Evolutionary conservation across 2,888 invertebrate species (phyloP).

Genomic region (Phaonia tiefii): DNA sequence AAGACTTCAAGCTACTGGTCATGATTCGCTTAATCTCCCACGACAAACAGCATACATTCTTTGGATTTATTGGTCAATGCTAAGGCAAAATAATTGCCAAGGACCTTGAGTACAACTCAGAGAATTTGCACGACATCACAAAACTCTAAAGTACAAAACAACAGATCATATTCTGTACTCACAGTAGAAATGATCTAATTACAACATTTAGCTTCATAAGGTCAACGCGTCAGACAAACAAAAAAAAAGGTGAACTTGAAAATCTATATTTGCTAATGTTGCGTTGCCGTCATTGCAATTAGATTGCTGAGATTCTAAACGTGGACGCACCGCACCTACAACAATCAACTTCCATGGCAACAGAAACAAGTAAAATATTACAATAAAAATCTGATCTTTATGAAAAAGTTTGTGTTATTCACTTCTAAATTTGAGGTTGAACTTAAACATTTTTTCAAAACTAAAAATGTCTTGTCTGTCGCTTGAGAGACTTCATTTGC

Average conservation of each 20-base stretch:
- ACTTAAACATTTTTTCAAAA: neutral
- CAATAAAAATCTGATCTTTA: neutral
- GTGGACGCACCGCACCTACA: slow-evolving; percentile 41
- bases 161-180: neutral
- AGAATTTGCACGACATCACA: neutral
- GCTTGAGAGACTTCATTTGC: slow-evolving; percentile 1
- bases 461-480: neutral
- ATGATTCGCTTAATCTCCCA: neutral
- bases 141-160: neutral
- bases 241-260: slow-evolving; percentile 51
- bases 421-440: no score
- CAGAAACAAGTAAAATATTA: neutral
- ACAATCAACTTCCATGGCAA: neutral
- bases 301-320: slow-evolving; percentile 18
- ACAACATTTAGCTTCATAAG: slow-evolving; percentile 31
- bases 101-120: slow-evolving; percentile 14
- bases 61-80: neutral
- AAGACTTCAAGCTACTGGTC: neutral
- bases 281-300: neutral
- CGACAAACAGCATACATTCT: neutral
- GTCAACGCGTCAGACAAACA: slow-evolving; percentile 23
- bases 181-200: slow-evolving; percentile 30
- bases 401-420: no score
- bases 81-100: neutral
- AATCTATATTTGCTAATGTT: neutral